phyloP scores from a whole-genome alignment of 2,888 invertebrate species.

The Cerceris rybyensis region DNA sequence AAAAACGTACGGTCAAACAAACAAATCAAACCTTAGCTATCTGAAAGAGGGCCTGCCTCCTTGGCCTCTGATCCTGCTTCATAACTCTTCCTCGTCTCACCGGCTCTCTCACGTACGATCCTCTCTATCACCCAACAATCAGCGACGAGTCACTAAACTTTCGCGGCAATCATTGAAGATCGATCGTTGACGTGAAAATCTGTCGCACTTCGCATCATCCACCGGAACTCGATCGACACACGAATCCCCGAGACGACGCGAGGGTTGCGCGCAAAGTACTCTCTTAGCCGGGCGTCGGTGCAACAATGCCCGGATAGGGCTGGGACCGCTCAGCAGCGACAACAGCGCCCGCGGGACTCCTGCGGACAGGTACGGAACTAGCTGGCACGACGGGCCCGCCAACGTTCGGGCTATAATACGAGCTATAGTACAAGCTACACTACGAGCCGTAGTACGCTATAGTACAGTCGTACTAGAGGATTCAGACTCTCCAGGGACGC shows the following conservation, averaged over 20 bases:
- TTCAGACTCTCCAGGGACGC: slow-evolving; percentile 42
- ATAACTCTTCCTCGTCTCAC: slow-evolving; percentile 56
- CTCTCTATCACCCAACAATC: slow-evolving; percentile 8
- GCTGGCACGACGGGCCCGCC: slow-evolving; percentile 29
- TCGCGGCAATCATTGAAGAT: slow-evolving; percentile 41
- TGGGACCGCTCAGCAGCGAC: slow-evolving; percentile 71
- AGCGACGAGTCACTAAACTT: slow-evolving; percentile 16
- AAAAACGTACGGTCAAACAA: slow-evolving; percentile 2
- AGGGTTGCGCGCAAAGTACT: slow-evolving; percentile 64
- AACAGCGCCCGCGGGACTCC: slow-evolving; percentile 72
- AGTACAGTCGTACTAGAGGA: not conserved
- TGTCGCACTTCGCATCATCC: slow-evolving; percentile 49
- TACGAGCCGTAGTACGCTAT: slow-evolving; percentile 3
- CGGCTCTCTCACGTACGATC: slow-evolving; percentile 17
- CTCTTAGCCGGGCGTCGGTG: slow-evolving; percentile 77
- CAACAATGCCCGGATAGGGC: slow-evolving; percentile 79
- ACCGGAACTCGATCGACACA: slow-evolving; percentile 29
- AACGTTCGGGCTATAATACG: slow-evolving; percentile 31
- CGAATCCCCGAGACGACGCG: slow-evolving; percentile 31
- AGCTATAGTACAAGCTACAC: slow-evolving; percentile 31
- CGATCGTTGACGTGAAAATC: not conserved
- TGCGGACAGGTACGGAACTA: slow-evolving; percentile 71
- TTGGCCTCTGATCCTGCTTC: slow-evolving; percentile 77
- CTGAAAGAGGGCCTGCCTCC: slow-evolving; percentile 86
- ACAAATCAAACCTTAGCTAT: slow-evolving; percentile 86